phyloP scores from a whole-genome alignment of 2,113 vertebrate genomes.

The Raja brachyura region DNA sequence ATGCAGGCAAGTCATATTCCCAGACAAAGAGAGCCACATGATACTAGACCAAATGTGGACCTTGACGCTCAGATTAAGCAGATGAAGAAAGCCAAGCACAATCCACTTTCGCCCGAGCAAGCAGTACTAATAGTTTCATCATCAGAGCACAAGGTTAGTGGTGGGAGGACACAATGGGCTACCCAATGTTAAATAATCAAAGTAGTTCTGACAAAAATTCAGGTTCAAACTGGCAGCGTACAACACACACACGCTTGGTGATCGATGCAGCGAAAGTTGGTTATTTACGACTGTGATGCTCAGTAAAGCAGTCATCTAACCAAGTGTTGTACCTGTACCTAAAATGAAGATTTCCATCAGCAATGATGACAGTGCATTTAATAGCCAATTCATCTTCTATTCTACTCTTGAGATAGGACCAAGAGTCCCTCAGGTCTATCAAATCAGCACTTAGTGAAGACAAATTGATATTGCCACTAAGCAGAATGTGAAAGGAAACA shows the following conservation, averaged over 20 bases:
- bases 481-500: background rate
- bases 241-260: background rate
- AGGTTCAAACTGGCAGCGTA: background rate
- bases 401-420: background rate
- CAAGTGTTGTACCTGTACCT: background rate
- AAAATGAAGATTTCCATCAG: background rate
- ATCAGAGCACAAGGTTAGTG: too few relatives aligned
- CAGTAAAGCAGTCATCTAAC: background rate
- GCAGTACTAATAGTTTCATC: background rate
- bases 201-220: background rate
- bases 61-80: background rate
- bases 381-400: conserved; percentile 25
- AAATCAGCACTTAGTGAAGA: conserved; percentile 11
- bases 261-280: background rate
- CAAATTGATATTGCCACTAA: background rate
- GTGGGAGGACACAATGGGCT: background rate
- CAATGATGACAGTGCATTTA: background rate
- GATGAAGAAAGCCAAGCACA: background rate
- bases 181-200: background rate
- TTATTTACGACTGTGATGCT: background rate
- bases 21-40: background rate
- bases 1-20: too few relatives aligned
- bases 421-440: background rate
- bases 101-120: background rate
- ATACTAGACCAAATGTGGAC: background rate